Percentiles rank a stretch among this genome's conserved stretches.
phyloP scores from a whole-genome alignment of 2,888 invertebrate genomes.

The Pimpla rufipes region DNA sequence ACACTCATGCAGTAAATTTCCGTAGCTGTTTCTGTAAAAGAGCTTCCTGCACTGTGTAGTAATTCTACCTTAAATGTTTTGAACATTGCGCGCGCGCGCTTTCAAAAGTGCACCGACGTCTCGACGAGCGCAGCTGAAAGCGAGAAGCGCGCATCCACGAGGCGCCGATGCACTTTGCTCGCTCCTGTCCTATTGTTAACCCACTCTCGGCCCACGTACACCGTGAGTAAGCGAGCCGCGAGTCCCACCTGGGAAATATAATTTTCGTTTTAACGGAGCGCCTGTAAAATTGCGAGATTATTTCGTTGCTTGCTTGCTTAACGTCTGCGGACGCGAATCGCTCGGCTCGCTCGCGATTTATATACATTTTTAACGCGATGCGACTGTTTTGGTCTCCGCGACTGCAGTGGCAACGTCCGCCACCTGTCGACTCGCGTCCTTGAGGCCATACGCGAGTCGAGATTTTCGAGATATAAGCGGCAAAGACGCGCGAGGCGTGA shows the following conservation, averaged over 20 bases:
- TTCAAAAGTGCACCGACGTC: constrained; percentile 16
- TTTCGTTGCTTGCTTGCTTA: constrained; percentile 13
- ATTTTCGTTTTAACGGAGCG: constrained; percentile 30
- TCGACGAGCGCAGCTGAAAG: background rate
- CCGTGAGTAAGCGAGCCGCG: background rate
- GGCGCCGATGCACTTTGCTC: constrained; percentile 45
- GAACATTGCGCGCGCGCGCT: too few species aligned
- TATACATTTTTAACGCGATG: constrained; percentile 28
- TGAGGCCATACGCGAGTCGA: constrained; percentile 5
- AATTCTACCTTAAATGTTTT: too few species aligned
- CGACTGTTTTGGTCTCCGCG: constrained; percentile 18
- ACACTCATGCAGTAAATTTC: too few species aligned
- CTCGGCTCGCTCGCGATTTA: constrained; percentile 15
- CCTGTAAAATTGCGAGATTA: constrained; percentile 42
- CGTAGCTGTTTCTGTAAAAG: too few species aligned
- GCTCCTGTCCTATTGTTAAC: constrained; percentile 38
- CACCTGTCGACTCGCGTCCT: constrained; percentile 51
- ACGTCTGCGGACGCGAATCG: constrained; percentile 23
- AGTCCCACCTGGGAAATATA: constrained; percentile 36
- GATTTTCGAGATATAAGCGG: constrained; percentile 29
- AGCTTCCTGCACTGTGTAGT: too few species aligned
- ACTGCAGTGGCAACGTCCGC: constrained; percentile 14
- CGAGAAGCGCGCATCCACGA: background rate
- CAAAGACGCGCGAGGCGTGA: background rate
- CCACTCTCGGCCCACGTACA: background rate